These are phyloP conservation scores for Eubasilissa splendida DNA, from an alignment of 2,888 invertebrate species.

Conservation along the genomic window DNA sequence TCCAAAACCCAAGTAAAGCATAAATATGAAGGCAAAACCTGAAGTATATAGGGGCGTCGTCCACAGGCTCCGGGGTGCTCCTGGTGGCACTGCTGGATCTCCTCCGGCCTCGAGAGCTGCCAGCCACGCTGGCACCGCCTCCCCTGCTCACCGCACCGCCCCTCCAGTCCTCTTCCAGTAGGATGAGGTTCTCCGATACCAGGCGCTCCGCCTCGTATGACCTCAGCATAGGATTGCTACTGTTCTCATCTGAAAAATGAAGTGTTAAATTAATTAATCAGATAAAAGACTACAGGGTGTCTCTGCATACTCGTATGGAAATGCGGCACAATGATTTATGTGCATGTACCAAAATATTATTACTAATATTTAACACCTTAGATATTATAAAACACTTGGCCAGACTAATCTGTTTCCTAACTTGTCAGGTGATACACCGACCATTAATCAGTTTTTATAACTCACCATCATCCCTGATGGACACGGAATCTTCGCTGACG, in stretches of 20 bases:
- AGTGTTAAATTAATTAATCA: neutral
- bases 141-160: constrained; percentile 60
- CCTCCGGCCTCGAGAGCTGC: constrained; percentile 46
- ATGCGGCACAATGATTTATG: no score
- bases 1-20: neutral
- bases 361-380: neutral
- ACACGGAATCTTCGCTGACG: constrained; percentile 63
- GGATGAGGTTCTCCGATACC: constrained; percentile 79
- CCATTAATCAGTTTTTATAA: constrained; percentile 54
- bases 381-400: neutral
- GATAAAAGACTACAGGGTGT: no score
- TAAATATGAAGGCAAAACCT: constrained; percentile 65
- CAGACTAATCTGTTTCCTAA: neutral
- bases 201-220: constrained; percentile 75
- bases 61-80: constrained; percentile 66
- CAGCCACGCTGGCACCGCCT: constrained; percentile 66
- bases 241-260: constrained; percentile 44
- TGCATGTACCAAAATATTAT: no score
- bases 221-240: constrained; percentile 71
- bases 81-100: constrained; percentile 59
- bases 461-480: constrained; percentile 66
- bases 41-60: constrained; percentile 80
- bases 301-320: no score
- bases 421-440: neutral
- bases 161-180: constrained; percentile 77